Percentiles rank a stretch among this genome's conserved stretches.
These are phyloP conservation scores for Halocaridina rubra DNA, from an alignment of 2,888 invertebrate species.

Conservation along the genomic window DNA sequence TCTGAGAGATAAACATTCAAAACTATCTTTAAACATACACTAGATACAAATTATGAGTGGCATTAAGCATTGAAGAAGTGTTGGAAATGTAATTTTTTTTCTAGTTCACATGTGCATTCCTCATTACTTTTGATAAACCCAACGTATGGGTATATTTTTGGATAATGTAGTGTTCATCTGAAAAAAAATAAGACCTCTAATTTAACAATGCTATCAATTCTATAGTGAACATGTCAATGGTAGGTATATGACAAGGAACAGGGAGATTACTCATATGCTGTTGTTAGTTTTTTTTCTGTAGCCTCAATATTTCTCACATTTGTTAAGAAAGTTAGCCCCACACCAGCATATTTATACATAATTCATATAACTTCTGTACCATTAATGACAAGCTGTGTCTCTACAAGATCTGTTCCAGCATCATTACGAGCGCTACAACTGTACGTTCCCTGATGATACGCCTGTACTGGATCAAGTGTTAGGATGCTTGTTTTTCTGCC, in stretches of 20 bases:
- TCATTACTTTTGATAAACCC: too few species aligned
- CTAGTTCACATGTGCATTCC: too few species aligned
- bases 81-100: too few species aligned
- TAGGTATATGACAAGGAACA: constrained; percentile 46
- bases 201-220: too few species aligned
- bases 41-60: neutral
- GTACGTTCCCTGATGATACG: constrained; percentile 79
- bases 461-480: constrained; percentile 76
- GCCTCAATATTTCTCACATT: neutral
- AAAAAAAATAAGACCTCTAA: too few species aligned
- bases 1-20: constrained; percentile 52
- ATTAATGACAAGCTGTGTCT: constrained; percentile 51
- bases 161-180: neutral
- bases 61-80: neutral
- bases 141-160: too few species aligned
- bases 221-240: too few species aligned
- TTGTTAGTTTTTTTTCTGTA: too few species aligned
- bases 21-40: neutral
- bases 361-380: constrained; percentile 56
- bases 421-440: constrained; percentile 77
- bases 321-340: neutral
- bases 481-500: constrained; percentile 76
- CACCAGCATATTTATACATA: too few species aligned
- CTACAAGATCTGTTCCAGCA: constrained; percentile 69
- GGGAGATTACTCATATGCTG: constrained; percentile 29